A percentile compares a stretch with the other conserved stretches of the same genome.
Evolutionary conservation across 2,797 vertebrate species (phyloP).

Genomic region (Antrozous pallidus): DNA sequence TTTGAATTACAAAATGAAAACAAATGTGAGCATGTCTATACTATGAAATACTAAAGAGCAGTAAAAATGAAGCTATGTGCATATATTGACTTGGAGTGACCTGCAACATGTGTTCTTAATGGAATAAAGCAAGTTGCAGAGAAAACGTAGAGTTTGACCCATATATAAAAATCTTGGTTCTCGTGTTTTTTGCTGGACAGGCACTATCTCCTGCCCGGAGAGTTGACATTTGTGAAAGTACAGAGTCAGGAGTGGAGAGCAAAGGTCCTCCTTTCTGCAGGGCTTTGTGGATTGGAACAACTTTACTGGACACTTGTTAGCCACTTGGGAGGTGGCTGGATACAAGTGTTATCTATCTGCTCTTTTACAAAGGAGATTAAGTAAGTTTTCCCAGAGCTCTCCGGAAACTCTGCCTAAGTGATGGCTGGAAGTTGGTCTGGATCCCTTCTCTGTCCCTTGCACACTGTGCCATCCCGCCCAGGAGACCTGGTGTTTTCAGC

Average conservation of each 20-base stretch:
- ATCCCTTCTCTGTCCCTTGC: neutral
- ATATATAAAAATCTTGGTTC: fast-evolving
- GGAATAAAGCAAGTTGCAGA: neutral
- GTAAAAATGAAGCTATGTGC: fast-evolving
- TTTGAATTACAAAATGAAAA: neutral
- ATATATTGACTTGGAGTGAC: fast-evolving
- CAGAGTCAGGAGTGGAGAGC: neutral
- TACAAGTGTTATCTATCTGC: fast-evolving
- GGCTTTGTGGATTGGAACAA: fast-evolving
- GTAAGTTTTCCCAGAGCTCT: neutral
- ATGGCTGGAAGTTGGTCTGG: neutral
- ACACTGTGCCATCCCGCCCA: neutral
- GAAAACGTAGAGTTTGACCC: fast-evolving
- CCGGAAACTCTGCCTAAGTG: neutral
- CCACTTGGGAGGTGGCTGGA: neutral
- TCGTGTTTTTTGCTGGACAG: neutral
- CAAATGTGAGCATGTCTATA: fast-evolving
- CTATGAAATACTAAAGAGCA: fast-evolving
- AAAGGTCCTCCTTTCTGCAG: fast-evolving
- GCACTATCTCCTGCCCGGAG: fast-evolving
- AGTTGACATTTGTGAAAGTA: fast-evolving
- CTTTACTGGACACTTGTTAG: neutral
- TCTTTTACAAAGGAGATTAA: neutral
- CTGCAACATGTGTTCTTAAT: fast-evolving
- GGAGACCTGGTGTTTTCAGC: neutral